Evolutionary conservation across 2,797 vertebrate species (phyloP).

Genomic region (Percopsis omiscomaycus): DNA sequence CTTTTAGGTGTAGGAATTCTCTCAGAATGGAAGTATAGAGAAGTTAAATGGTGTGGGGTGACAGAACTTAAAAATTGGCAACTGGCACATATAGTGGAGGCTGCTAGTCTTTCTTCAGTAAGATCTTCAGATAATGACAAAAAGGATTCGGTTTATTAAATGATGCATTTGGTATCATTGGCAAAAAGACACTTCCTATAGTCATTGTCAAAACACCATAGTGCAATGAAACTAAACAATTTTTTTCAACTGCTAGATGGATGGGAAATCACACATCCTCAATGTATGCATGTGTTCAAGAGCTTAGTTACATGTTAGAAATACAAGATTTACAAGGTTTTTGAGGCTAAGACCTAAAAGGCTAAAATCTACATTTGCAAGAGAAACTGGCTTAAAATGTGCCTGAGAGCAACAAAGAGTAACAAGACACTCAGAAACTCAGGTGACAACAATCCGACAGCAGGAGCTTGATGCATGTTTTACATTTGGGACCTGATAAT

Average conservation of each 20-base stretch:
- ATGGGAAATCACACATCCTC: conserved; percentile 56
- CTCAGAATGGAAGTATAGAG: conserved; percentile 59
- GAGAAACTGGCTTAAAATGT: conserved; percentile 67
- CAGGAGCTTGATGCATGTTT: conserved; percentile 43
- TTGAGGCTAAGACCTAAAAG: conserved; percentile 75
- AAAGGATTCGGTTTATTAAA: conserved; percentile 43
- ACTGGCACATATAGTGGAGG: conserved; percentile 74
- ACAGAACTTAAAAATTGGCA: conserved; percentile 49
- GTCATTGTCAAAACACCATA: conserved; percentile 69
- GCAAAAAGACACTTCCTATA: conserved; percentile 72
- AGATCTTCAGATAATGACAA: conserved; percentile 48
- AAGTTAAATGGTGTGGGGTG: conserved; percentile 49
- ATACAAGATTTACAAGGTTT: conserved; percentile 75
- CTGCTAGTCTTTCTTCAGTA: conserved; percentile 61
- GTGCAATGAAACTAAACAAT: conserved; percentile 66
- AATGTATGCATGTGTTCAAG: conserved; percentile 33
- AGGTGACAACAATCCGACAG: conserved; percentile 56
- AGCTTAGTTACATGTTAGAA: conserved; percentile 71
- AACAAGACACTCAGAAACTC: conserved; percentile 51
- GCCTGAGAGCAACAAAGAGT: conserved; percentile 60
- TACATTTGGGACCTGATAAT: conserved; percentile 52
- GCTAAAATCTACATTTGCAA: conserved; percentile 71
- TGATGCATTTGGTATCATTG: conserved; percentile 72
- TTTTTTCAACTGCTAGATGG: conserved; percentile 61
- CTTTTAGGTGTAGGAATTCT: conserved; percentile 62